Percentiles rank a stretch among this genome's conserved stretches.
These are phyloP conservation scores for Melanotaenia boesemani DNA, from an alignment of 2,797 vertebrate genomes.

Conservation along the genomic window DNA sequence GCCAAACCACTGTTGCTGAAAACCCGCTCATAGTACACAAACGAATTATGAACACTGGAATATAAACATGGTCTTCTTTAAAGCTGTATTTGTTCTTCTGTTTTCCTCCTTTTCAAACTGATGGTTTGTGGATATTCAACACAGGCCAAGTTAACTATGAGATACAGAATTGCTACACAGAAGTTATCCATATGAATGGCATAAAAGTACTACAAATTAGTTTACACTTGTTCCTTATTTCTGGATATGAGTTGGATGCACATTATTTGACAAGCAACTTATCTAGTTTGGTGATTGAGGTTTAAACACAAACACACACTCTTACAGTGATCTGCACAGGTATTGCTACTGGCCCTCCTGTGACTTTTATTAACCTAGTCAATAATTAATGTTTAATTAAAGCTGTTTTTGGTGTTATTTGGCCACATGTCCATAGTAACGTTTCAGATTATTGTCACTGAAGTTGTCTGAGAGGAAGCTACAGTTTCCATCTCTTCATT, in stretches of 20 bases:
- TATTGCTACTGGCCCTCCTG: too few species aligned
- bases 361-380: background rate
- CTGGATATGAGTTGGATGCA: background rate
- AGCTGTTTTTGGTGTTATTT: background rate
- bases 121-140: constrained; percentile 62
- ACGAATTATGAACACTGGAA: constrained; percentile 65
- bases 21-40: constrained; percentile 70
- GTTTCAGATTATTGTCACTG: background rate
- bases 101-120: constrained; percentile 42
- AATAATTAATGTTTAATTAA: background rate
- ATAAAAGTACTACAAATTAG: background rate
- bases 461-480: background rate
- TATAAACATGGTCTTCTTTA: constrained; percentile 61
- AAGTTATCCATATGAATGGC: background rate
- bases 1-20: constrained; percentile 75
- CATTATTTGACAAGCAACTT: too few species aligned
- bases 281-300: background rate
- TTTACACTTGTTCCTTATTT: background rate
- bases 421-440: background rate
- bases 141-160: constrained; percentile 21
- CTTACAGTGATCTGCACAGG: background rate
- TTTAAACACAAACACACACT: background rate
- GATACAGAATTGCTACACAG: background rate
- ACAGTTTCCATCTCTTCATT: background rate
- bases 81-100: constrained; percentile 37